Conservation (phyloP, 2,888 invertebrate species). For the Tyria jacobaeae region DNA sequence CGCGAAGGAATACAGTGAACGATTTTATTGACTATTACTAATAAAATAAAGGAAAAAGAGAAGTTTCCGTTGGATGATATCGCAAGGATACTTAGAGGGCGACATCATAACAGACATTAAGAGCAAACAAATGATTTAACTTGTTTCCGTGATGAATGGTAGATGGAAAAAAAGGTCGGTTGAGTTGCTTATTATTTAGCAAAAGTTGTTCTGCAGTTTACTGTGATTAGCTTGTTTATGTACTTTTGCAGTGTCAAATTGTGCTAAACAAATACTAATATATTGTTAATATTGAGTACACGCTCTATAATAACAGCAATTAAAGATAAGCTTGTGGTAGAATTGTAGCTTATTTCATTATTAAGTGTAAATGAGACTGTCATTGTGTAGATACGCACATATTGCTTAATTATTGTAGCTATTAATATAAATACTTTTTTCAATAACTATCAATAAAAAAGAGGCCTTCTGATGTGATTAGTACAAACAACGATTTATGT, state of each 20-base stretch:
- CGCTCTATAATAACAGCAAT: too few relatives aligned
- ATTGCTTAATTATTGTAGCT: too few relatives aligned
- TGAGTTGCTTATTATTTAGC: constrained; percentile 14
- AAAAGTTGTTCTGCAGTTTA: constrained; percentile 9
- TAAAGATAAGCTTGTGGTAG: too few relatives aligned
- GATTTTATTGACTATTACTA: constrained; percentile 73
- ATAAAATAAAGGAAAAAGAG: constrained; percentile 68
- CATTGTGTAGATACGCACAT: too few relatives aligned
- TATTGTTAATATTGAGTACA: neutral
- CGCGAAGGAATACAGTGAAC: constrained; percentile 70
- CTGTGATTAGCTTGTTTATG: constrained; percentile 11
- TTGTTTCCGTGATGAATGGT: constrained; percentile 27
- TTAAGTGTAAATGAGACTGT: too few relatives aligned
- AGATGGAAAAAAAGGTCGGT: constrained; percentile 10
- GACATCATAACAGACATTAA: constrained; percentile 34
- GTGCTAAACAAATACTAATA: too few relatives aligned
- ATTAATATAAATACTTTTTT: too few relatives aligned
- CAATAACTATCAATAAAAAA: neutral
- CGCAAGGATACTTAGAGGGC: constrained; percentile 47
- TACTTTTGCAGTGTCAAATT: neutral
- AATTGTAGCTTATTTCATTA: too few relatives aligned
- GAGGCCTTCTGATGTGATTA: neutral
- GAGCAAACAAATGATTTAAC: constrained; percentile 47
- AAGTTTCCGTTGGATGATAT: constrained; percentile 49
- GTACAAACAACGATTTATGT: neutral